A percentile compares a stretch with the other conserved stretches of the same genome.
Evolutionary conservation across 2,113 vertebrate species (phyloP).

Genomic region (Melanostigma gelatinosum): DNA sequence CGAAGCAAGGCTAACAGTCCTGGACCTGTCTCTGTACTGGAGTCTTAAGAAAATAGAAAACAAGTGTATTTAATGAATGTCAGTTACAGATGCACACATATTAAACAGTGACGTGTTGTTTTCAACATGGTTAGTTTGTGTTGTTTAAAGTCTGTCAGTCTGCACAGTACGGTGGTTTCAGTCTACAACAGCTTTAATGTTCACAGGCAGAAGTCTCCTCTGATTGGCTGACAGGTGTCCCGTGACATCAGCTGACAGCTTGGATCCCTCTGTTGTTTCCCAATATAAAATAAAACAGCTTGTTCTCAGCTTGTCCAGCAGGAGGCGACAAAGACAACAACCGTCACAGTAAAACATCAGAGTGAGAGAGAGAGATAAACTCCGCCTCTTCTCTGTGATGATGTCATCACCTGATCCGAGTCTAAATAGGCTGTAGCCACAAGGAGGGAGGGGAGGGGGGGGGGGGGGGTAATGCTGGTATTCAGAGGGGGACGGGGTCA

Average conservation of each 20-base stretch:
- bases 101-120: not conserved
- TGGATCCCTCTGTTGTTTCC: not conserved
- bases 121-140: not conserved
- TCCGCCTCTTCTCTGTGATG: conserved; percentile 3
- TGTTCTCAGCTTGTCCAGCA: conserved; percentile 6
- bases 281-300: not conserved
- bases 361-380: not conserved
- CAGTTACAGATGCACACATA: conserved; percentile 17
- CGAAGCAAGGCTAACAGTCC: not conserved
- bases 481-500: conserved; percentile 25
- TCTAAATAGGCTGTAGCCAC: conserved; percentile 19
- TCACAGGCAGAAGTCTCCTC: not conserved
- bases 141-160: conserved; percentile 2
- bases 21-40: not conserved
- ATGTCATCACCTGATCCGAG: conserved; percentile 15
- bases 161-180: not conserved
- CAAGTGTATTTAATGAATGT: not conserved
- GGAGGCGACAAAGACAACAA: not conserved
- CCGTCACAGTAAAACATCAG: conserved; percentile 23
- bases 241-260: not conserved
- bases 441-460: not conserved
- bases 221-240: conserved; percentile 21
- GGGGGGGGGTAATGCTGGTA: conserved; percentile 40
- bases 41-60: not conserved
- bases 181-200: not conserved